Evolutionary conservation across 2,113 vertebrate species (phyloP), one percentile per base, ranked within the genome.

Genomic region (Coptodon bakossiorum): DNA sequence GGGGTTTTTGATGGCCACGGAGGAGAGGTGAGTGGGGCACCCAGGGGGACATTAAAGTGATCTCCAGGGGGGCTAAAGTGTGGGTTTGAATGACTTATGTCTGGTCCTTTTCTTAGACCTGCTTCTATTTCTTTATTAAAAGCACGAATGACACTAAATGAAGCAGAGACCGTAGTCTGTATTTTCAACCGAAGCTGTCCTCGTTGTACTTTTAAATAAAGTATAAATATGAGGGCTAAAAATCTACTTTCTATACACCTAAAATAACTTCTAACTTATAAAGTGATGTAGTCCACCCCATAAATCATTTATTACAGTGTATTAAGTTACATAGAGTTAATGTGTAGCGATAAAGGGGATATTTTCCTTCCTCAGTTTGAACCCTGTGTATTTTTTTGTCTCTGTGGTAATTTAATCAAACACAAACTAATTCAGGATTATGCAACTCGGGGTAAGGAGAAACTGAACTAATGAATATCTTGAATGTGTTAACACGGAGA

Each of bases 1-100:
- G 98, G 98, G 82, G 96, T 99, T 93, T 99, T 99, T 94, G 99
- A 99, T 90, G 99, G 99, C 40, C 98, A 99, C 16, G 99, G 99
- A 45, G 99, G 99, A 95, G 98, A 99, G 97, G 99, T 99, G 96
- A 96, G 98, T 83, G 1, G 24, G 27, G 3, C 27, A 78, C 16
- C 6, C 73, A 31, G 11, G 40, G 56, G 56, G 7, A 63, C 84
- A 63, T 56, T 6, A 31, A 38, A 57, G n/a, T 38, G 48, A 78
- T 56, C 48, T 56, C 11, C 2, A 50, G 16, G 34, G 22, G 27
- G 2, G 27, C n/a, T n/a, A 6, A 61, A 19, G 22, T 71, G 36
- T 86, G 34, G 13, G 14, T 24, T 24, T 71, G 4, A 78, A 52
- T 52, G 10, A 34, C 9, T 50, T 50, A 12, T 78, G 4, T 29